These are phyloP conservation scores for Lycia hirtaria DNA, from an alignment of 2,888 invertebrate species.

Conservation along the genomic window DNA sequence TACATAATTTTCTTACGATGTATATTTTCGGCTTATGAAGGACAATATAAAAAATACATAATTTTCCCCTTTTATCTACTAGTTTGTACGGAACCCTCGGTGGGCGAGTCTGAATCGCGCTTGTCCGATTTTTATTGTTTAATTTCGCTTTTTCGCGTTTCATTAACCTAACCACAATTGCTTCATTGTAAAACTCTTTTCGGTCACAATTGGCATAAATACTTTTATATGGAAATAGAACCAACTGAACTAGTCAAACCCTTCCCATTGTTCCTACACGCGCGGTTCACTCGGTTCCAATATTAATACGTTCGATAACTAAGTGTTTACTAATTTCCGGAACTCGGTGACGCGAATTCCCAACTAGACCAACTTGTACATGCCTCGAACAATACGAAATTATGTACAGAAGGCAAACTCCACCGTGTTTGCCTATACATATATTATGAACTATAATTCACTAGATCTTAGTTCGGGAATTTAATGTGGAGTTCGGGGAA, in stretches of 20 bases:
- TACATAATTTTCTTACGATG: too few relatives aligned
- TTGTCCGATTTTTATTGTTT: too few relatives aligned
- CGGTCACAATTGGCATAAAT: too few relatives aligned
- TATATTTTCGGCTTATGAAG: too few relatives aligned
- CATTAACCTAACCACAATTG: too few relatives aligned
- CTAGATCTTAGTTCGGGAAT: constrained; percentile 24
- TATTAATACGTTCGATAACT: constrained; percentile 22
- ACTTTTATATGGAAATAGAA: too few relatives aligned
- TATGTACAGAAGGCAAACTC: constrained; percentile 29
- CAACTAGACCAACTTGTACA: constrained; percentile 17
- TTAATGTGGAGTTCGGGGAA: constrained; percentile 14
- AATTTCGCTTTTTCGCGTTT: too few relatives aligned
- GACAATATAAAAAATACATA: too few relatives aligned
- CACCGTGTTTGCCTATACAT: constrained; percentile 27
- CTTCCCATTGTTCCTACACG: constrained; percentile 4
- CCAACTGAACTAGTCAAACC: neutral
- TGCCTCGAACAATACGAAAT: constrained; percentile 25
- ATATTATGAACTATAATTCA: constrained; percentile 24
- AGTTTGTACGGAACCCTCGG: too few relatives aligned
- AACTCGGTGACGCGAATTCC: constrained; percentile 28
- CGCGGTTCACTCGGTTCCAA: constrained; percentile 8
- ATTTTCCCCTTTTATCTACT: too few relatives aligned
- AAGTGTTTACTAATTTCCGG: constrained; percentile 34
- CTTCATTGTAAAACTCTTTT: too few relatives aligned
- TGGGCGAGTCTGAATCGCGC: too few relatives aligned